Evolutionary conservation across 2,797 vertebrate genomes (phyloP).

Genomic region (Distichodus sexfasciatus): DNA sequence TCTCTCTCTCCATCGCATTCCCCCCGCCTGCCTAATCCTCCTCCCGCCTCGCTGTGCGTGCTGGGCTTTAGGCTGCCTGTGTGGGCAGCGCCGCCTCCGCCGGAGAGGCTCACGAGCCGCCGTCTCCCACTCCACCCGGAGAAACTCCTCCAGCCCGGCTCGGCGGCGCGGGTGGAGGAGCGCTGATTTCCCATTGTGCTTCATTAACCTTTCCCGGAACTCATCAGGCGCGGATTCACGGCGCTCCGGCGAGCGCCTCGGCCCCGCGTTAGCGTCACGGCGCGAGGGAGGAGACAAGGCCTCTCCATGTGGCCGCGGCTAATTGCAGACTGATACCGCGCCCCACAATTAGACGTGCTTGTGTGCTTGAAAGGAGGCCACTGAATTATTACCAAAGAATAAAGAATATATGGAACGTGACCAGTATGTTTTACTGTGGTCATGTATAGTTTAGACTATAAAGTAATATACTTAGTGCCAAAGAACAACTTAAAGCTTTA

Average conservation of each 20-base stretch:
- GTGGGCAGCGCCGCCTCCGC: slow-evolving; percentile 46
- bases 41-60: slow-evolving; percentile 34
- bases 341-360: slow-evolving; percentile 39
- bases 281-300: slow-evolving; percentile 45
- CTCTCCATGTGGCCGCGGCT: slow-evolving; percentile 44
- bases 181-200: slow-evolving; percentile 71
- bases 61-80: slow-evolving; percentile 43
- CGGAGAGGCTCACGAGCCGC: slow-evolving; percentile 43
- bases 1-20: slow-evolving; percentile 17
- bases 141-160: slow-evolving; percentile 48
- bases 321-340: slow-evolving; percentile 51
- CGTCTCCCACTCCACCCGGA: slow-evolving; percentile 42
- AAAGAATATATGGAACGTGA: too few species aligned
- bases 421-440: too few species aligned
- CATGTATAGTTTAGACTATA: too few species aligned
- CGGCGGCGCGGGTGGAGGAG: slow-evolving; percentile 44
- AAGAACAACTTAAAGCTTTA: too few species aligned
- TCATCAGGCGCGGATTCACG: slow-evolving; percentile 56
- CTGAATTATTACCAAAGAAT: too few species aligned
- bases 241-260: slow-evolving; percentile 51
- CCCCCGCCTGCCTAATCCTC: slow-evolving; percentile 29
- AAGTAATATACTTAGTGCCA: too few species aligned
- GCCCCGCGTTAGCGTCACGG: slow-evolving; percentile 21
- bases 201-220: slow-evolving; percentile 70
- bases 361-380: slow-evolving; percentile 10